phyloP scores from a whole-genome alignment of 2,888 invertebrate species.

The Aphidius colemani region DNA sequence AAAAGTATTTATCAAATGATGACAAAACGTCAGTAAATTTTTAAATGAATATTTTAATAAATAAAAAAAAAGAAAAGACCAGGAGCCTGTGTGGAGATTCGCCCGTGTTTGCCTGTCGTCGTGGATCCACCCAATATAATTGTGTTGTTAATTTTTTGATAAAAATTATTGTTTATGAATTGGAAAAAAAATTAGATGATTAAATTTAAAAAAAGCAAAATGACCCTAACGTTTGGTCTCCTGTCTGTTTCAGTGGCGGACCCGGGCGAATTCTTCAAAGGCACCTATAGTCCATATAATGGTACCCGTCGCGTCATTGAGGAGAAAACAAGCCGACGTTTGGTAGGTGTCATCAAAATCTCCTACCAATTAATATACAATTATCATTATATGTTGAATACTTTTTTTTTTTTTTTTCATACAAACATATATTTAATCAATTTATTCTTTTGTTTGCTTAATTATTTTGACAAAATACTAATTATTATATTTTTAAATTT shows the following conservation, averaged over 20 bases:
- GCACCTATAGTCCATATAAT: slow-evolving; percentile 73
- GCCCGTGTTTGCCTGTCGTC: slow-evolving; percentile 51
- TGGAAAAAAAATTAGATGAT: slow-evolving; percentile 4
- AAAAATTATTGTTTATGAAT: slow-evolving; percentile 10
- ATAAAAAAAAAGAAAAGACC: slow-evolving; percentile 35
- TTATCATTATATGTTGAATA: no score
- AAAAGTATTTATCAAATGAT: slow-evolving; percentile 16
- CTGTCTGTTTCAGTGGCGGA: slow-evolving; percentile 69
- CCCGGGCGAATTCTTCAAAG: slow-evolving; percentile 87
- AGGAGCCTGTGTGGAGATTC: slow-evolving; percentile 60
- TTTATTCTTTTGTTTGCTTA: slow-evolving; percentile 31
- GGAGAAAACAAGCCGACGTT: slow-evolving; percentile 71
- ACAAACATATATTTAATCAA: slow-evolving; percentile 30
- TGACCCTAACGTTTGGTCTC: slow-evolving; percentile 63
- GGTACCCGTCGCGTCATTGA: slow-evolving; percentile 68
- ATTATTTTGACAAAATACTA: slow-evolving; percentile 8
- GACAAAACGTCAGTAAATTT: slow-evolving; percentile 6
- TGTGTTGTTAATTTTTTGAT: neutral
- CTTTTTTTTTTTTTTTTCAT: no score
- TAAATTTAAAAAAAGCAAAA: slow-evolving; percentile 23
- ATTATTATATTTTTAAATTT: neutral
- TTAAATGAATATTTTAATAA: slow-evolving; percentile 8
- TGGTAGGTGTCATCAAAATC: slow-evolving; percentile 67
- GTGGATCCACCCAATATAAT: slow-evolving; percentile 18
- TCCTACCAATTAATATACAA: slow-evolving; percentile 26